A percentile compares a stretch with the other conserved stretches of the same genome.
These are phyloP conservation scores for Matsumyia berberina DNA, from an alignment of 2,888 invertebrate genomes.

Conservation along the genomic window DNA sequence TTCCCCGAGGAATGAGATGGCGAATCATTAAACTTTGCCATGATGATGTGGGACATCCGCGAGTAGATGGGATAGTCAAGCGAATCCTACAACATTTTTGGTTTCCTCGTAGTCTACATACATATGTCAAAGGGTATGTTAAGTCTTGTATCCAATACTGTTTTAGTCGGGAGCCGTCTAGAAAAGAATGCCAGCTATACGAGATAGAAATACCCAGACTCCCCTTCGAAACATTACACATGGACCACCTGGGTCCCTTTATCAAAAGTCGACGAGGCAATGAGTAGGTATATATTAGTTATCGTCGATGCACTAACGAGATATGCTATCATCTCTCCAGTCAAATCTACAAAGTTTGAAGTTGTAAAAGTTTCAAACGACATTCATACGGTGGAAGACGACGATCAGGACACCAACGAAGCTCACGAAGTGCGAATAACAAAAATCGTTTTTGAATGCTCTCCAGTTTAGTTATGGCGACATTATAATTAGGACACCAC, in stretches of 20 bases:
- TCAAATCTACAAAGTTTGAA: conserved; percentile 54
- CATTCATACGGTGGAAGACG: too few relatives aligned
- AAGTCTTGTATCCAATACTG: conserved; percentile 56
- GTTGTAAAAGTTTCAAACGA: too few relatives aligned
- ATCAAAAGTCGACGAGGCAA: conserved; percentile 47
- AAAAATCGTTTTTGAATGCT: too few relatives aligned
- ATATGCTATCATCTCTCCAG: conserved; percentile 44
- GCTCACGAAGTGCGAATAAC: too few relatives aligned
- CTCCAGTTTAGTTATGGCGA: too few relatives aligned
- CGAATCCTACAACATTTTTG: conserved; percentile 46
- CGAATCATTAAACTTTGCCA: too few relatives aligned
- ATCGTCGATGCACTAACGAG: conserved; percentile 57
- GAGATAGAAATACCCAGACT: conserved; percentile 59
- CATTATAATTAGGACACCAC: too few relatives aligned
- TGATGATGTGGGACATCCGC: conserved; percentile 57
- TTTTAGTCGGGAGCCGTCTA: conserved; percentile 36
- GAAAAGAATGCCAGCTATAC: conserved; percentile 42
- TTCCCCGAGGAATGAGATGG: conserved; percentile 34
- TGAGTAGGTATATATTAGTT: conserved; percentile 28
- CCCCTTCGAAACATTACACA: conserved; percentile 36
- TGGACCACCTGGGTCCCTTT: conserved; percentile 50
- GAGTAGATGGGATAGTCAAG: conserved; percentile 45
- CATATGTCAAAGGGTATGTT: conserved; percentile 49
- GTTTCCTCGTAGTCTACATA: conserved; percentile 41
- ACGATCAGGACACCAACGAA: too few relatives aligned